phyloP scores from a whole-genome alignment of 2,113 vertebrate species.

The Hyperopisus bebe region DNA sequence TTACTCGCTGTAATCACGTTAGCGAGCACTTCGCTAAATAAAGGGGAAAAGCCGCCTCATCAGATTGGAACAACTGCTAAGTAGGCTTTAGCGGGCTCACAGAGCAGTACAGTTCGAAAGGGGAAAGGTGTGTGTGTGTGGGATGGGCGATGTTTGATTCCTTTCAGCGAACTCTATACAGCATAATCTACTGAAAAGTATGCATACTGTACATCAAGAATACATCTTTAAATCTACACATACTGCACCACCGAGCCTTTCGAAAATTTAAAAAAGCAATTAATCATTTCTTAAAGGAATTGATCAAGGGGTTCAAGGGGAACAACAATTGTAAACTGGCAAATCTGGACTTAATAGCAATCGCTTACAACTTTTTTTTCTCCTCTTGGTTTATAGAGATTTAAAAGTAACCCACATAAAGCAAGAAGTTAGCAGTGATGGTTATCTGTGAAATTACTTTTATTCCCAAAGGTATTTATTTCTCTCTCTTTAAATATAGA shows the following conservation, averaged over 20 bases:
- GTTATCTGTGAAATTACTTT: neutral
- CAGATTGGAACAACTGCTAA: conserved; percentile 52
- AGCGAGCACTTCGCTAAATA: conserved; percentile 66
- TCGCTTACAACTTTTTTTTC: neutral
- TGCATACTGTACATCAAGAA: neutral
- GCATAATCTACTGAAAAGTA: neutral
- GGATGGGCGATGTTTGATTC: conserved; percentile 9
- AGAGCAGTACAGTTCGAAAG: conserved; percentile 23
- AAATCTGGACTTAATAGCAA: neutral
- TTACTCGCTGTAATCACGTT: conserved; percentile 58
- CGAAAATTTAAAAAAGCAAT: neutral
- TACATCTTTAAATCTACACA: neutral
- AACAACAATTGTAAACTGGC: conserved; percentile 3
- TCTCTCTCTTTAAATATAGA: neutral
- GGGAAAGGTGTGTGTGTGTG: neutral
- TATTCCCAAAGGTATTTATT: conserved; percentile 5
- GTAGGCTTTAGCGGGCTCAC: conserved; percentile 41
- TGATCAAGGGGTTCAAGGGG: conserved; percentile 7
- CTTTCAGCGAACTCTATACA: neutral
- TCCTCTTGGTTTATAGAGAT: neutral
- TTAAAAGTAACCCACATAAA: neutral
- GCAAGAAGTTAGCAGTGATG: neutral
- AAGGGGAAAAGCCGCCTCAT: conserved; percentile 58
- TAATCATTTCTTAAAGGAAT: conserved; percentile 19
- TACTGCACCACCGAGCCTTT: neutral